Conservation (phyloP, 2,888 invertebrate genomes). For the Vanessa cardui region DNA sequence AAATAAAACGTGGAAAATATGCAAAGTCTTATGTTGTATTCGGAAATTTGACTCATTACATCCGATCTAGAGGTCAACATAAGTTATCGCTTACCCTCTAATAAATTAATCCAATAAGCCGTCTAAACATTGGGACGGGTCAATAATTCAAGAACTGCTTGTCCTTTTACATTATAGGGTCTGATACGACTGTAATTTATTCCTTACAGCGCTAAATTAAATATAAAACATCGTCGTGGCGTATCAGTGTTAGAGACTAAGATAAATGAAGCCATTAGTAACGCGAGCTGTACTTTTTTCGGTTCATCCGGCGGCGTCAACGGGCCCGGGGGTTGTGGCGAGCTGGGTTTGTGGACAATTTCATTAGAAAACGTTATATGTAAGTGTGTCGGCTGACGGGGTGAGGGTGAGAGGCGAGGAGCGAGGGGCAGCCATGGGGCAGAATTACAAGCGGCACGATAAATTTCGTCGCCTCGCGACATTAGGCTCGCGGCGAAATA, state of each 20-base stretch:
- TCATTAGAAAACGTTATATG: conserved; percentile 80
- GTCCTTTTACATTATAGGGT: conserved; percentile 73
- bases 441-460: conserved; percentile 79
- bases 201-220: conserved; percentile 79
- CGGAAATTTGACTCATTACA: conserved; percentile 57
- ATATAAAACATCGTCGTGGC: conserved; percentile 82
- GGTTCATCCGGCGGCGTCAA: conserved; percentile 79
- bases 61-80: conserved; percentile 55
- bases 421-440: conserved; percentile 60
- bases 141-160: conserved; percentile 72
- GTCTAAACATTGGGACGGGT: conserved; percentile 69
- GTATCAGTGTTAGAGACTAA: conserved; percentile 83
- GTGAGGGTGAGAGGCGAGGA: conserved; percentile 69
- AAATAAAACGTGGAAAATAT: conserved; percentile 37
- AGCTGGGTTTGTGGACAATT: conserved; percentile 78
- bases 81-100: conserved; percentile 77
- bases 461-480: conserved; percentile 79
- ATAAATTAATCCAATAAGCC: conserved; percentile 77
- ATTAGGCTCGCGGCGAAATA: conserved; percentile 71
- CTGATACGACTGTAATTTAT: conserved; percentile 79
- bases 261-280: conserved; percentile 83
- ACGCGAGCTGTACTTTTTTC: conserved; percentile 82
- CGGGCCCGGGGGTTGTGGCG: conserved; percentile 73
- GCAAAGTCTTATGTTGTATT: conserved; percentile 48
- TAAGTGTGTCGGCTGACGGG: conserved; percentile 77